These are phyloP conservation scores for Congeria kusceri DNA, from an alignment of 2,888 invertebrate genomes.

Conservation along the genomic window DNA sequence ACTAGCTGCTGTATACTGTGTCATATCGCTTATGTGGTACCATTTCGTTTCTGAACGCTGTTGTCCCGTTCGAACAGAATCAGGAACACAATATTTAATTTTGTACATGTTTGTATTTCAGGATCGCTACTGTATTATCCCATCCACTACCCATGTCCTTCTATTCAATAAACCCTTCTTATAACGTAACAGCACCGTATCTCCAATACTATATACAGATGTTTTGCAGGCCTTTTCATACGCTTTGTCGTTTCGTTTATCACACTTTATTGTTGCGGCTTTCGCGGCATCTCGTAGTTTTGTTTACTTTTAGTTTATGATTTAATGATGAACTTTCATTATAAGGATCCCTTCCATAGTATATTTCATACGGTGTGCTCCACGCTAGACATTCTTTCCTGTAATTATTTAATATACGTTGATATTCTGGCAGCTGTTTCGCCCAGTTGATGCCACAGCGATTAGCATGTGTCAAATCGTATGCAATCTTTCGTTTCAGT, in stretches of 20 bases:
- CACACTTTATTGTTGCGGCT: constrained; percentile 18
- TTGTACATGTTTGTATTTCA: constrained; percentile 17
- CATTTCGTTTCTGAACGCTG: constrained; percentile 11
- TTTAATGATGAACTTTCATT: background rate
- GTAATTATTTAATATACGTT: constrained; percentile 17
- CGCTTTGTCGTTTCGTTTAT: constrained; percentile 12
- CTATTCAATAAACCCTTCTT: constrained; percentile 17
- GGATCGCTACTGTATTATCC: constrained; percentile 6
- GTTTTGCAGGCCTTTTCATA: background rate
- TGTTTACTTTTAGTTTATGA: background rate
- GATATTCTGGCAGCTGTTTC: constrained; percentile 17
- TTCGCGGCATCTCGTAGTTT: constrained; percentile 16
- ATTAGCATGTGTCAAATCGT: constrained; percentile 15
- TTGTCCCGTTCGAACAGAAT: background rate
- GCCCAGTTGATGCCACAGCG: constrained; percentile 16
- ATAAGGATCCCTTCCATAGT: constrained; percentile 15
- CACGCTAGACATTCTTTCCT: constrained; percentile 17
- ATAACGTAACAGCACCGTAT: constrained; percentile 19
- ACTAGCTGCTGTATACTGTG: background rate
- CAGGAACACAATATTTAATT: constrained; percentile 14
- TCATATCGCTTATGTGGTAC: constrained; percentile 15
- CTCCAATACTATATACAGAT: background rate
- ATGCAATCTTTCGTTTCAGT: constrained; percentile 23
- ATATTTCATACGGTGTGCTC: constrained; percentile 14
- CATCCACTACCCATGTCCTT: constrained; percentile 15